These are phyloP conservation scores for Hartigia nigra DNA, from an alignment of 2,888 invertebrate species.

Conservation along the genomic window DNA sequence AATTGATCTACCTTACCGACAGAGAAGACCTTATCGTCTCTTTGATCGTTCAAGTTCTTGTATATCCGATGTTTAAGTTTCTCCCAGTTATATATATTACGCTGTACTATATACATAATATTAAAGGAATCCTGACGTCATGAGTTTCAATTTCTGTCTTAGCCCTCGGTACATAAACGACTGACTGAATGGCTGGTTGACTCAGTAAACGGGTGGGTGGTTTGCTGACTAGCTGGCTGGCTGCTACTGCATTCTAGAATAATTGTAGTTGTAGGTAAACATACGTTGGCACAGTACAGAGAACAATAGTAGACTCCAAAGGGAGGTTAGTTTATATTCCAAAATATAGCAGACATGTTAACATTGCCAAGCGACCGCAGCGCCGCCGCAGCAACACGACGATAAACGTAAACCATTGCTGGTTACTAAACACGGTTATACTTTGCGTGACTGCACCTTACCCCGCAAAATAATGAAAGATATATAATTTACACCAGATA, in stretches of 20 bases:
- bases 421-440: not conserved
- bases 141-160: constrained; percentile 2
- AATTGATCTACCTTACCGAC: not conserved
- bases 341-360: constrained; percentile 4
- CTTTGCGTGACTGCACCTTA: not conserved
- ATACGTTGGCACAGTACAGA: constrained; percentile 12
- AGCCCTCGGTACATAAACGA: not conserved
- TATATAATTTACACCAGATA: not conserved
- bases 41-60: not conserved
- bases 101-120: not conserved
- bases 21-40: not conserved
- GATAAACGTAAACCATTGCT: not conserved
- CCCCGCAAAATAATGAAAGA: not conserved
- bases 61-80: not conserved
- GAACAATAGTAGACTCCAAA: constrained; percentile 14
- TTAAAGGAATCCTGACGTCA: not conserved
- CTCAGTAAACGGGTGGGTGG: not conserved
- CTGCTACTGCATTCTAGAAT: constrained; percentile 16
- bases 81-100: not conserved
- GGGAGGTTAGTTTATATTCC: constrained; percentile 1
- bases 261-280: constrained; percentile 15
- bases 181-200: not conserved
- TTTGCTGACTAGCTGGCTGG: constrained; percentile 3
- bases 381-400: not conserved
- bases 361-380: not conserved